phyloP scores from a whole-genome alignment of 2,797 vertebrate genomes.

The Bovichtus variegatus region DNA sequence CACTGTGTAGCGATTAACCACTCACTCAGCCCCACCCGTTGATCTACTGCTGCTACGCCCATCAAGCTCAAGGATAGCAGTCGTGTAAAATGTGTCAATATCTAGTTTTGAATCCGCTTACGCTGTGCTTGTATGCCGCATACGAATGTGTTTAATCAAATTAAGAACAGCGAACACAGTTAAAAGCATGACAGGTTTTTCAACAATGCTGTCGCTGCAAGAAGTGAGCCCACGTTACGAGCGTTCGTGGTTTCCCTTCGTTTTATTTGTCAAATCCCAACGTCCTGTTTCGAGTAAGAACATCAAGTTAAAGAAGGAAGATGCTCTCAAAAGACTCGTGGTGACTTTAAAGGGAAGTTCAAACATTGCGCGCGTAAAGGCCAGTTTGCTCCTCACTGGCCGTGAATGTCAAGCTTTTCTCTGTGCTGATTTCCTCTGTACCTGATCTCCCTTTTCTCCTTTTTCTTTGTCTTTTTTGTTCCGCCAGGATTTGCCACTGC shows the following conservation, averaged over 20 bases:
- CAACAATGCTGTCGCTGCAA: not conserved
- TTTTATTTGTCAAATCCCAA: not conserved
- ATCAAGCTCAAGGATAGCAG: not conserved
- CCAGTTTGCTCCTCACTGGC: too few species aligned
- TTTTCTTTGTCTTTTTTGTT: slow-evolving; percentile 78
- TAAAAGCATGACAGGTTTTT: not conserved
- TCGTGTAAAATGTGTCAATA: too few species aligned
- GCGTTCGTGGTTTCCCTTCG: rapidly evolving
- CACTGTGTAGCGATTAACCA: not conserved
- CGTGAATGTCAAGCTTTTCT: not conserved
- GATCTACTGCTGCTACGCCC: not conserved
- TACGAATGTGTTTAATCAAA: too few species aligned
- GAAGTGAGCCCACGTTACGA: not conserved
- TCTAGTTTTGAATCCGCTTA: too few species aligned
- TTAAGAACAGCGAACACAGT: too few species aligned
- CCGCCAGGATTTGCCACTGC: slow-evolving; percentile 92
- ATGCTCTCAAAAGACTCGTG: not conserved
- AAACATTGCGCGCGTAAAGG: not conserved
- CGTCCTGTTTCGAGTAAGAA: not conserved
- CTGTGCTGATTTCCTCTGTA: slow-evolving; percentile 16
- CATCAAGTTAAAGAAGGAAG: not conserved
- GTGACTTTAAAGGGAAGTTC: not conserved
- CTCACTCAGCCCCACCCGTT: not conserved
- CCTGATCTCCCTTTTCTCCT: slow-evolving; percentile 72
- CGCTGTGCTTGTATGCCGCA: too few species aligned